These are phyloP conservation scores for Propsilocerus akamusi DNA, from an alignment of 1,140 invertebrate species.

Conservation along the genomic window DNA sequence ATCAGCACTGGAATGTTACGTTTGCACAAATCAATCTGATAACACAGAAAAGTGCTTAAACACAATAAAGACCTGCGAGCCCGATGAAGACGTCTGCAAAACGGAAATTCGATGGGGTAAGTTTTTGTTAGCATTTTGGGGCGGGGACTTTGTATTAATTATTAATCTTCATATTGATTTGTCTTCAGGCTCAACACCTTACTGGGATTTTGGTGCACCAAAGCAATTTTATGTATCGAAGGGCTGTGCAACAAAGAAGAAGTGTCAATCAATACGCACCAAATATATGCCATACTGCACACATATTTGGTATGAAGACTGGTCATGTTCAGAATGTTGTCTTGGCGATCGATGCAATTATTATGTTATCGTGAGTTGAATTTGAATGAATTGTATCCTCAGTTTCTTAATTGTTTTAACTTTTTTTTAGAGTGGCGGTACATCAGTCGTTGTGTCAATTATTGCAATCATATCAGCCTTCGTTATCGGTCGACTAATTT, in stretches of 20 bases:
- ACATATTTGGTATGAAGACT: conserved; percentile 94
- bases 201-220: conserved; percentile 81
- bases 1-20: conserved; percentile 76
- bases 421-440: not conserved
- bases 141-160: conserved; percentile 3
- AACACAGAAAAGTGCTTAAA: conserved; percentile 87
- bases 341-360: conserved; percentile 93
- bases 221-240: conserved; percentile 94
- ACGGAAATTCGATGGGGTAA: conserved; percentile 74
- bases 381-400: too few relatives aligned
- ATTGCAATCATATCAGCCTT: not conserved
- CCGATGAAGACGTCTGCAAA: conserved; percentile 70
- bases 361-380: conserved; percentile 89
- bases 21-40: conserved; percentile 79
- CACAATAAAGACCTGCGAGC: conserved; percentile 78
- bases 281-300: conserved; percentile 64
- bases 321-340: conserved; percentile 94
- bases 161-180: conserved; percentile 7
- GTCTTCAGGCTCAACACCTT: conserved; percentile 53
- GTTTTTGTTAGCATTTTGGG: conserved; percentile 24
- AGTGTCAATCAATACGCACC: conserved; percentile 51
- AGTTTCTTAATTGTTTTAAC: too few relatives aligned
- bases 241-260: conserved; percentile 60
- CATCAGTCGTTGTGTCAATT: not conserved
- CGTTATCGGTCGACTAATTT: not conserved